Evolutionary conservation across 2,888 invertebrate species (phyloP), one percentile per base, ranked within the genome.

Genomic region (Eudemis profundana): DNA sequence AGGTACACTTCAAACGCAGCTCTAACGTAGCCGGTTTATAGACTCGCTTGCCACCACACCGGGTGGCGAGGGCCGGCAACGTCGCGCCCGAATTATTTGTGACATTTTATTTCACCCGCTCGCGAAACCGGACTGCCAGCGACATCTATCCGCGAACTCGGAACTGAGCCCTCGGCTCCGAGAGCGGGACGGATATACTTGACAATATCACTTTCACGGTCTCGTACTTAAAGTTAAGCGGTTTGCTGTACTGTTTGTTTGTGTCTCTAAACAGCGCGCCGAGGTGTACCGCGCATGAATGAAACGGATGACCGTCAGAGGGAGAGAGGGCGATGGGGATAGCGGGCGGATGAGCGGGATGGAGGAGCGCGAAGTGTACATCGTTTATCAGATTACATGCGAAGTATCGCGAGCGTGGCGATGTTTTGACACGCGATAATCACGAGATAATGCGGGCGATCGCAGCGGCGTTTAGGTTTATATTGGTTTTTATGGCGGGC

Each of bases 361-460:
- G 87, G 27, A 51, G 40, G 59, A 62, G 62, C 87, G 86, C 87
- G 85, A 88, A 87, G 89, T 85, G 92, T 93, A 93, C 93, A 93
- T 93, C 93, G 91, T 91, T 93, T 92, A 93, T 92, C 92, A 90
- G 92, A 93, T 93, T 92, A 91, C 90, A 92, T 89, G 91, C 91
- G 91, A 91, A 91, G 92, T 92, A 93, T 91, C 90, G 92, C 90
- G 89, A 90, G 91, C 89, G 90, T 91, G 92, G 90, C 89, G 90
- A 92, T 93, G 92, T 93, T 93, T 92, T 93, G 92, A 93, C 93
- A 92, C 92, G 91, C 91, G 93, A 93, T 92, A 92, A 92, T 92
- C 91, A 90, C 87, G 85, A 91, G 92, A 91, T 93, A 93, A 93
- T 92, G 87, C 91, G 87, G 82, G 82, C 90, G 90, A 91, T 92